Conservation (phyloP, 35 echinoderm and acorn worm genomes). For the Amphiura filiformis region DNA sequence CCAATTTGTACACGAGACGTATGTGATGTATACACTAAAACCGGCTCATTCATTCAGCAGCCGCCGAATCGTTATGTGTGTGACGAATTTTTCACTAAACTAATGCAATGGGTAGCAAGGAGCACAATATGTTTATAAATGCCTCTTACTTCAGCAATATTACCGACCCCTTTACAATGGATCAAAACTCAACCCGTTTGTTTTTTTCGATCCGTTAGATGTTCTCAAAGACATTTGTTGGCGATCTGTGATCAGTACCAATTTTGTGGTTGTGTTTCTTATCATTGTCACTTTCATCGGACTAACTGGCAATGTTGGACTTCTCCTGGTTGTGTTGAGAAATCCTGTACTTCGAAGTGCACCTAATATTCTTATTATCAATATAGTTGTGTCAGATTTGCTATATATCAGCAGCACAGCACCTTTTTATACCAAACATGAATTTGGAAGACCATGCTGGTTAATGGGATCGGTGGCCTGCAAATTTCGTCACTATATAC, state of each 20-base stretch:
- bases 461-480: constrained; percentile 34
- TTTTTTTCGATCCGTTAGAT: background rate
- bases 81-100: too few species aligned
- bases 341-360: constrained; percentile 46
- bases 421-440: constrained; percentile 67
- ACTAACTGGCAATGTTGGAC: constrained; percentile 55
- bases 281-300: constrained; percentile 42
- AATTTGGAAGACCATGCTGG: constrained; percentile 37
- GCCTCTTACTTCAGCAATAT: too few species aligned
- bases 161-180: too few species aligned
- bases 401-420: constrained; percentile 56
- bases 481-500: constrained; percentile 62
- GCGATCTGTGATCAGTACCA: background rate
- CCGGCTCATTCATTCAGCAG: too few species aligned
- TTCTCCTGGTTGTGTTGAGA: constrained; percentile 53
- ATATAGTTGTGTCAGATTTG: constrained; percentile 71
- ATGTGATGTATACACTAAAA: too few species aligned
- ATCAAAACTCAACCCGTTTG: too few species aligned
- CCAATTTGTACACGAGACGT: too few species aligned
- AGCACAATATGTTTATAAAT: too few species aligned
- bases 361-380: constrained; percentile 77
- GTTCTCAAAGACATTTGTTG: background rate
- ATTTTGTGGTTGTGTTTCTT: constrained; percentile 32
- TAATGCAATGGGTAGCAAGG: too few species aligned
- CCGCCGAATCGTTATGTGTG: too few species aligned